Evolutionary conservation across 2,113 vertebrate species (phyloP).

Genomic region (Atlantisia rogersi): DNA sequence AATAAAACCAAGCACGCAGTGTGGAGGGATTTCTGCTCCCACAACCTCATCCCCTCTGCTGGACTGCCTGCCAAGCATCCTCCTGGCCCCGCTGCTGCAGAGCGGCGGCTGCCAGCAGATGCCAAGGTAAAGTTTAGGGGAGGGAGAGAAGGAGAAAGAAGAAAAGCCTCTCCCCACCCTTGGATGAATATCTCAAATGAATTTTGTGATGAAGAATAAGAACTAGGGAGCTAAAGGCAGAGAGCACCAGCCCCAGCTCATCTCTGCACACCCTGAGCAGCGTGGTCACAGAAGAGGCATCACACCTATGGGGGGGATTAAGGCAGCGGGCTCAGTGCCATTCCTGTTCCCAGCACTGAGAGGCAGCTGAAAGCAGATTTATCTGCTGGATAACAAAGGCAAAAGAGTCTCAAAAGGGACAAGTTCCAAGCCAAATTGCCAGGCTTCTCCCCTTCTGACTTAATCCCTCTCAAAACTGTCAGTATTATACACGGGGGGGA

Average conservation of each 20-base stretch:
- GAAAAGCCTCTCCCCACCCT: accelerated
- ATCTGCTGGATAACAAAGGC: conserved; percentile 20
- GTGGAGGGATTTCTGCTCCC: conserved; percentile 17
- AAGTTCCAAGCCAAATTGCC: not conserved
- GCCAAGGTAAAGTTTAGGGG: not conserved
- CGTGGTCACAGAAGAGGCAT: accelerated
- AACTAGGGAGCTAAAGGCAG: not conserved
- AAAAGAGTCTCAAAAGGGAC: conserved; percentile 10
- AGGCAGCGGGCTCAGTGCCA: not conserved
- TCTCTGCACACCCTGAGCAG: not conserved
- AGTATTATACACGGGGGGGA: not conserved
- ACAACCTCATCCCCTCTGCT: not conserved
- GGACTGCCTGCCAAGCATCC: not conserved
- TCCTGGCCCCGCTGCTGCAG: not conserved
- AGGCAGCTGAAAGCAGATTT: conserved; percentile 35
- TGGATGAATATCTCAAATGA: not conserved
- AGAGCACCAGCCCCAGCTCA: not conserved
- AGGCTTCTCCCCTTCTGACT: not conserved
- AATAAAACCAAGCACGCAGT: not conserved
- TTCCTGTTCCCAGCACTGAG: not conserved
- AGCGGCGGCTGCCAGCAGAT: not conserved
- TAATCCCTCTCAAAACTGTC: conserved; percentile 27
- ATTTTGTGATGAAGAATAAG: not conserved
- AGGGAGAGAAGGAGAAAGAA: accelerated
- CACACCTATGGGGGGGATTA: conserved; percentile 4